Conservation (phyloP, 1,140 invertebrate genomes). For the Rhagoletis zephyria region DNA sequence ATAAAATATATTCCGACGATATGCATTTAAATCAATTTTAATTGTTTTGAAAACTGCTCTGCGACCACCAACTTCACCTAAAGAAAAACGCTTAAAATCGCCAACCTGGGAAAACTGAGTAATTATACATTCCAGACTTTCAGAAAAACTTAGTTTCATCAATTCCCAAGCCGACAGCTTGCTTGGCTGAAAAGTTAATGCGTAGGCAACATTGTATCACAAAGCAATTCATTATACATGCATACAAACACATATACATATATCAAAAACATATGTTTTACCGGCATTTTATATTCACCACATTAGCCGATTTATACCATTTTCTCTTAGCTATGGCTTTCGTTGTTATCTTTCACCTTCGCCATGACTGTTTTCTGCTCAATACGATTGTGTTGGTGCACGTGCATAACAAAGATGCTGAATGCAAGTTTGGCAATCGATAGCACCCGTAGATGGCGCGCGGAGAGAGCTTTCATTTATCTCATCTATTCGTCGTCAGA, state of each 20-base stretch:
- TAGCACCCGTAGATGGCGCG: not conserved
- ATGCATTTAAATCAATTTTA: too few relatives aligned
- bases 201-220: not conserved
- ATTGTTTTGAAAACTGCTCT: too few relatives aligned
- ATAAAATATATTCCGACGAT: too few relatives aligned
- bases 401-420: not conserved
- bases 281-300: constrained; percentile 31
- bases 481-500: not conserved
- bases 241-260: too few relatives aligned
- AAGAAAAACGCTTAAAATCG: too few relatives aligned
- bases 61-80: too few relatives aligned
- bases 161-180: too few relatives aligned
- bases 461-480: not conserved
- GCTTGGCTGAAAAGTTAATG: not conserved
- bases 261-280: constrained; percentile 21
- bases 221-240: too few relatives aligned
- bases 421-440: not conserved
- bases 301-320: not conserved
- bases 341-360: not conserved
- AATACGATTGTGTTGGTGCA: not conserved
- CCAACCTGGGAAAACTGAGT: too few relatives aligned
- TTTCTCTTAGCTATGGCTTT: not conserved
- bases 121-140: too few relatives aligned
- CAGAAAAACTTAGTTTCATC: too few relatives aligned
- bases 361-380: not conserved